Conservation (phyloP, 2,113 vertebrate genomes). For the Podarcis raffonei region DNA sequence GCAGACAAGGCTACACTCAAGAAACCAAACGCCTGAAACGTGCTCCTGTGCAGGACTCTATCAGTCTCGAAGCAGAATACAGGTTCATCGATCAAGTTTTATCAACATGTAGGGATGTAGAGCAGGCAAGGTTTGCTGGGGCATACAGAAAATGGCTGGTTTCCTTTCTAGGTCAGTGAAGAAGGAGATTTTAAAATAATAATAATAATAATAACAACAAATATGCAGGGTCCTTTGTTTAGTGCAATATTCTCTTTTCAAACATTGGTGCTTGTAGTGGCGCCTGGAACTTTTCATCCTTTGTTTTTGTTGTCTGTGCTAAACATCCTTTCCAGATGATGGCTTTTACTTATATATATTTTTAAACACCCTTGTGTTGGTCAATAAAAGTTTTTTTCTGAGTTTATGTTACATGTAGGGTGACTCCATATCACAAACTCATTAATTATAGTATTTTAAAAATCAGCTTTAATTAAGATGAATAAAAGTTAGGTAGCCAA, state of each 20-base stretch:
- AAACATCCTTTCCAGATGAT: conserved; percentile 50
- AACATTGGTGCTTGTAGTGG: conserved; percentile 68
- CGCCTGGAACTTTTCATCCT: conserved; percentile 59
- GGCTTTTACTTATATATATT: conserved; percentile 68
- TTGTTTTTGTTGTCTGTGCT: conserved; percentile 59
- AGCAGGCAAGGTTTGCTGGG: conserved; percentile 89
- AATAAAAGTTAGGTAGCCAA: conserved; percentile 36
- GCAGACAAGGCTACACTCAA: conserved; percentile 83
- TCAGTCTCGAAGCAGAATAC: conserved; percentile 81
- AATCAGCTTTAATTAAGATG: background rate
- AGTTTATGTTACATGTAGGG: conserved; percentile 27
- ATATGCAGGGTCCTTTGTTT: conserved; percentile 57
- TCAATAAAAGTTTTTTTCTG: conserved; percentile 33
- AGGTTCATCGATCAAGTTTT: conserved; percentile 83
- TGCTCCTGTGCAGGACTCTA: conserved; percentile 74
- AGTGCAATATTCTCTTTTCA: conserved; percentile 81
- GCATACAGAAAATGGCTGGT: conserved; percentile 94
- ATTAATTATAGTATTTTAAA: conserved; percentile 18
- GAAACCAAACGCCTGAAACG: conserved; percentile 93
- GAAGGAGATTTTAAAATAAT: conserved; percentile 3
- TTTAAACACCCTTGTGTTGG: conserved; percentile 50
- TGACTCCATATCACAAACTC: conserved; percentile 34
- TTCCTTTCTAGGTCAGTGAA: conserved; percentile 83
- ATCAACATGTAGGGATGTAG: conserved; percentile 78
- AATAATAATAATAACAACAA: background rate